phyloP scores from a whole-genome alignment of 2,888 invertebrate species.

The Cremastinae sp. region DNA sequence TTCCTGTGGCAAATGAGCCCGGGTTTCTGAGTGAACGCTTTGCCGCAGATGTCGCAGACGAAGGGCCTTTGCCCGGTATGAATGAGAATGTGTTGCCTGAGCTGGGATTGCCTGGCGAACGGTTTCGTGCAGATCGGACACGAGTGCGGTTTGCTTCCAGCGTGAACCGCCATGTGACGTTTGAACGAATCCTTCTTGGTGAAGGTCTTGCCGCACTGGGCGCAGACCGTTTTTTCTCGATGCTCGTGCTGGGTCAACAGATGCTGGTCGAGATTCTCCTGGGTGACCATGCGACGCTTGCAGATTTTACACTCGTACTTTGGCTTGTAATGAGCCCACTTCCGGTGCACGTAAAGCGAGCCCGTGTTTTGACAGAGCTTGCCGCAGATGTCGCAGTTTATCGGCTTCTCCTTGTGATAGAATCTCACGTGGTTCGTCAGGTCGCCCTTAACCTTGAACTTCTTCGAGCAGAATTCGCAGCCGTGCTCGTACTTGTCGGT shows the following conservation, averaged over 20 bases:
- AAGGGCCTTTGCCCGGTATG: slow-evolving; percentile 78
- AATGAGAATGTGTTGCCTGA: slow-evolving; percentile 77
- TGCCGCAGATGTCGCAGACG: slow-evolving; percentile 78
- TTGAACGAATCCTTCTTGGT: slow-evolving; percentile 78
- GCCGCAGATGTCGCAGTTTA: slow-evolving; percentile 78
- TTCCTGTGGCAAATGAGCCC: slow-evolving; percentile 78
- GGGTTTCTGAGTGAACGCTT: slow-evolving; percentile 78
- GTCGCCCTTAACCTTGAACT: slow-evolving; percentile 79
- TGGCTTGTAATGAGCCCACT: slow-evolving; percentile 79
- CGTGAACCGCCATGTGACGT: slow-evolving; percentile 78
- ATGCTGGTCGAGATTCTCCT: slow-evolving; percentile 78
- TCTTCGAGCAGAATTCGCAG: slow-evolving; percentile 75
- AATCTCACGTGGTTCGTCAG: slow-evolving; percentile 78
- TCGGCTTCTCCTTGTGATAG: slow-evolving; percentile 78
- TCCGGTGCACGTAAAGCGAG: slow-evolving; percentile 78
- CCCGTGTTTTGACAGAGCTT: slow-evolving; percentile 77
- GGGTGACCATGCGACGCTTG: slow-evolving; percentile 78
- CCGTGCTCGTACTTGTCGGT: slow-evolving; percentile 78
- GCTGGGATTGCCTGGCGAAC: slow-evolving; percentile 76
- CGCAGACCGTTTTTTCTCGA: slow-evolving; percentile 78
- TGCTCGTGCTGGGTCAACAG: slow-evolving; percentile 78
- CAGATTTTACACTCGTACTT: slow-evolving; percentile 78
- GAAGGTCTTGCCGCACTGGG: slow-evolving; percentile 78
- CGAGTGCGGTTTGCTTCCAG: slow-evolving; percentile 76
- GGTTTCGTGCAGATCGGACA: slow-evolving; percentile 78